phyloP scores from a whole-genome alignment of 2,888 invertebrate species.

The Acrobasis suavella region DNA sequence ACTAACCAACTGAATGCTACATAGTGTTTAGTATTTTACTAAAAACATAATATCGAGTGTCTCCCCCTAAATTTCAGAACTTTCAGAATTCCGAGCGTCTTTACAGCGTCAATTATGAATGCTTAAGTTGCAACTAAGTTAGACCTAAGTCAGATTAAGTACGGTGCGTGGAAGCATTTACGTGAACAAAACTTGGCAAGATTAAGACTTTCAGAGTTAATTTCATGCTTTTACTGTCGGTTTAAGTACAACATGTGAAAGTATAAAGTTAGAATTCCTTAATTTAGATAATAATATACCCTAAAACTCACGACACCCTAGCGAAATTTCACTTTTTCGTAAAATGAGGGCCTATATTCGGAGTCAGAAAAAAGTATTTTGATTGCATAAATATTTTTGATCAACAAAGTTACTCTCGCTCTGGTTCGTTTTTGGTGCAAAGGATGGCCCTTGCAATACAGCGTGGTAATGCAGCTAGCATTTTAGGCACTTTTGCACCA shows the following conservation, averaged over 20 bases:
- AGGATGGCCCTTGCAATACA: no score
- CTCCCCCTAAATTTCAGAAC: not conserved
- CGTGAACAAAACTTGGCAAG: not conserved
- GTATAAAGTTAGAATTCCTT: not conserved
- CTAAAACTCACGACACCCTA: no score
- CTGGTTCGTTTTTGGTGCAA: no score
- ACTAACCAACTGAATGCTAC: not conserved
- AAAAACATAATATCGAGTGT: not conserved
- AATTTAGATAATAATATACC: not conserved
- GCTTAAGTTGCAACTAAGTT: not conserved
- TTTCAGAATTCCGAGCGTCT: not conserved
- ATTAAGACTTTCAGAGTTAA: not conserved
- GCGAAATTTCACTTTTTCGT: no score
- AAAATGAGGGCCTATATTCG: no score
- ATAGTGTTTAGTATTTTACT: not conserved
- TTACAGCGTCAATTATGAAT: not conserved
- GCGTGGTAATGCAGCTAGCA: no score
- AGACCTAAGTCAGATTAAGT: conserved; percentile 4
- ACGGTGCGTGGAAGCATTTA: not conserved
- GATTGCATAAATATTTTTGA: no score
- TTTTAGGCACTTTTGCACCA: no score
- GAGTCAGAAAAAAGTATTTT: no score
- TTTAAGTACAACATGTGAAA: not conserved
- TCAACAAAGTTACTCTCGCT: no score
- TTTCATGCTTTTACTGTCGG: conserved; percentile 1